These are phyloP conservation scores for Hycleus cichorii DNA, from an alignment of 1,140 invertebrate species.

Conservation along the genomic window DNA sequence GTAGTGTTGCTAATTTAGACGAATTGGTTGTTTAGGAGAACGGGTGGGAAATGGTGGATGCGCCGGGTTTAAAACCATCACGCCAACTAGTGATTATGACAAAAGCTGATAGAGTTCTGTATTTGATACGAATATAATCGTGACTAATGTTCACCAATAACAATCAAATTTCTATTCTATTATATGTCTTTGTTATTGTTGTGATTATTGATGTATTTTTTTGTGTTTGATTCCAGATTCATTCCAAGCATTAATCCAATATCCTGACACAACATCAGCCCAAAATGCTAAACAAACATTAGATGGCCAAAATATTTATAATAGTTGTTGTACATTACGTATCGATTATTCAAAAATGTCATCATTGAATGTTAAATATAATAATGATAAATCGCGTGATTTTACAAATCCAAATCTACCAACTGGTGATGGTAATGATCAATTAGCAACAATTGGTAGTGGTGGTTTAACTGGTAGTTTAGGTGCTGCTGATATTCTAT, in stretches of 20 bases:
- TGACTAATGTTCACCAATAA: not conserved
- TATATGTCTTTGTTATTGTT: not conserved
- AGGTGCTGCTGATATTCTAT: constrained; percentile 45
- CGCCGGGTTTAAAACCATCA: too few species aligned
- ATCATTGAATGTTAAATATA: constrained; percentile 97
- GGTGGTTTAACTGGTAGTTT: constrained; percentile 51
- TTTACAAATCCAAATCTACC: constrained; percentile 97
- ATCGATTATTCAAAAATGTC: constrained; percentile 99
- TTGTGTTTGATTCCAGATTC: constrained; percentile 65
- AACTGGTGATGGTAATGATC: constrained; percentile 69
- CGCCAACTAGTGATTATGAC: too few species aligned
- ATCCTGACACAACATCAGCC: constrained; percentile 91
- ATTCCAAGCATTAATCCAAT: constrained; percentile 99
- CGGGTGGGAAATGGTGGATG: too few species aligned
- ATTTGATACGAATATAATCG: too few species aligned
- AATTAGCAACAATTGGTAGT: constrained; percentile 44
- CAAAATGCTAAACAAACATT: constrained; percentile 93
- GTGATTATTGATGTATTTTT: not conserved
- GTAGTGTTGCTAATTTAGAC: not conserved
- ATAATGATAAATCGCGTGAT: constrained; percentile 98
- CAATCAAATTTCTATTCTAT: not conserved
- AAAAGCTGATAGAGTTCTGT: too few species aligned
- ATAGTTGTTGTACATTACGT: constrained; percentile 96
- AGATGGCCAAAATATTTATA: constrained; percentile 98
- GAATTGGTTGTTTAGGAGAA: too few species aligned